Evolutionary conservation across 2,797 vertebrate species (phyloP), one percentile per base, ranked within the genome.

Genomic region (Poeciliopsis presidionis): DNA sequence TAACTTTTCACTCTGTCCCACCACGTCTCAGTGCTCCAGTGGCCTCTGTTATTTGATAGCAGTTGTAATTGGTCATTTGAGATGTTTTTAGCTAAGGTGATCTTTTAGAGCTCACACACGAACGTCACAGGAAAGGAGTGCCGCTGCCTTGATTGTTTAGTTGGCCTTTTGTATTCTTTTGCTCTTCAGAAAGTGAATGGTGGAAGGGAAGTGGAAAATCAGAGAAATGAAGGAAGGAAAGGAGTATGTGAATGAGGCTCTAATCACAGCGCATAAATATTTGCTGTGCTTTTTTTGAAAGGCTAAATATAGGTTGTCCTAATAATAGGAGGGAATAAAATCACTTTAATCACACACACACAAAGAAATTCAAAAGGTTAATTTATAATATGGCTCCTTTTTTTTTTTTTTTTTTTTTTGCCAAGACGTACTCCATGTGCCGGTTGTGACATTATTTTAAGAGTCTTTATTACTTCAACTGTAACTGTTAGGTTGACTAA

Each of bases 61-160:
- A 28, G 73, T 76, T 0, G 33, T 78, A 80, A 88, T 89, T 83
- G 85, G 88, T 84, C 84, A 82, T 74, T 75, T 1, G 76, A 81
- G 86, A 84, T 74, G 8, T 65, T 75, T 90, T 90, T 86, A 84
- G 86, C 53, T 2, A 33, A 0, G n/a, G 69, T 72, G 89, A 86
- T 86, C 87, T 89, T 88, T 39, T 87, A 53, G 78, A 65, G 75
- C 71, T 1, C 79, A 18, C 75, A 5, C 59, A 16, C 71, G 47
- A 69, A 5, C 28, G 88, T 85, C 85, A 75, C 87, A 89, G 92
- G 93, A 93, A 91, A 92, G 91, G 91, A 86, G 91, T 80, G 88
- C 87, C 0, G 28, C 83, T 77, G 78, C 20, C 72, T 57, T 65
- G 73, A 91, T 89, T 93, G 92, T 93, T 91, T 69, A 39, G 77